Evolutionary conservation across 2,888 invertebrate species (phyloP), one percentile per base, ranked within the genome.

Genomic region (Trissonchulus latispiculum): DNA sequence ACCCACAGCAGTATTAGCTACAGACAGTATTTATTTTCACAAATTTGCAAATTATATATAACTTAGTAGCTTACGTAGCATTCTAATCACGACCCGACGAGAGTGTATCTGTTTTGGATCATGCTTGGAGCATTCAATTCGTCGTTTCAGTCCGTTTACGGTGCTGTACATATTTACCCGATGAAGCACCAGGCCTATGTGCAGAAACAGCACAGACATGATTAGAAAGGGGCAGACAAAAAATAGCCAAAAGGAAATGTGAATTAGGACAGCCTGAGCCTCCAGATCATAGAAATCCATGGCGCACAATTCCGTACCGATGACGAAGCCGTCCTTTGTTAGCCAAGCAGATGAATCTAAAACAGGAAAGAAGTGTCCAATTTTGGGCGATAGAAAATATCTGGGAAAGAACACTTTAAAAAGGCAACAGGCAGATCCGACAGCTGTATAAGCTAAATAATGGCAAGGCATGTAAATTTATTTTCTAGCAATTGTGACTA

Each of bases 171-270:
- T 48, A 61, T 78, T 77, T 2, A 77, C 76, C 1, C 73, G 72
- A 1, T 77, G 71, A 18, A 81, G 73, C 36, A 76, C 75, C 1
- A 78, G 37, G 28, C 79, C 79, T 62, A 81, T 81, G 73, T 81
- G 81, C 2, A 75, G 75, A 70, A 82, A 81, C 72, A 82, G 79
- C 1, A 79, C 74, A 3, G 78, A 77, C 70, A 81, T 82, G 28
- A 81, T 70, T 33, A 80, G 61, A 2, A 78, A 77, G 69, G 80
- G 80, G 15, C 81, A 67, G 3, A 80, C 62, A 72, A 81, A 81
- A 75, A 81, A 81, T 1, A 77, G 70, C 61, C 79, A 76, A 75
- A 82, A 82, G 8, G 80, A 77, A 36, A 77, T 75, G 36, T 77
- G 75, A 36, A 82, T 80, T 23, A 81, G 69, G 2, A 70, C 76